phyloP scores from a whole-genome alignment of 2,797 vertebrate genomes.

The Pristis pectinata region DNA sequence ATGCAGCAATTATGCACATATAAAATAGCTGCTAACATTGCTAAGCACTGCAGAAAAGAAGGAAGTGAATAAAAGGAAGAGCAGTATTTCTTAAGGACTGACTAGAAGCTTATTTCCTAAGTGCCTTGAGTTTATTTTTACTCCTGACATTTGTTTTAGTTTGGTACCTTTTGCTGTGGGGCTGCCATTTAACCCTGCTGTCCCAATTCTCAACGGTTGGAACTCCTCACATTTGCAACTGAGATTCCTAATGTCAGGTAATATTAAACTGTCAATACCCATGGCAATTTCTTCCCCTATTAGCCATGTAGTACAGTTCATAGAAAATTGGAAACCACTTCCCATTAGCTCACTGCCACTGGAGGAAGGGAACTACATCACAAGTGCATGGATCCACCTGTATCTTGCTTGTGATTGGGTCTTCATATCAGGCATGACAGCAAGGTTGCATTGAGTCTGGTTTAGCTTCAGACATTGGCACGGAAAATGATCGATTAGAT shows the following conservation, averaged over 20 bases:
- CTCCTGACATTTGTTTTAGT: conserved; percentile 16
- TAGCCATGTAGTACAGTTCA: background rate
- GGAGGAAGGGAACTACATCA: background rate
- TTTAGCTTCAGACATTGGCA: no score
- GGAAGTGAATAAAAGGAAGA: background rate
- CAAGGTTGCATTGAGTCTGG: no score
- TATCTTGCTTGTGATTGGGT: background rate
- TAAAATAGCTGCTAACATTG: background rate
- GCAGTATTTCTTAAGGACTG: background rate
- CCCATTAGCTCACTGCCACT: background rate
- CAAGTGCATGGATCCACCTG: background rate
- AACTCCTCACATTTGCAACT: background rate
- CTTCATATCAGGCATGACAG: no score
- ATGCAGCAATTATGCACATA: conserved; percentile 8
- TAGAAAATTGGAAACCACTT: background rate
- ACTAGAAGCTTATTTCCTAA: conserved; percentile 23
- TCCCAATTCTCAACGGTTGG: background rate
- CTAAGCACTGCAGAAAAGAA: background rate
- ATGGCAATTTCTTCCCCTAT: background rate
- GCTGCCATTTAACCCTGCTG: background rate
- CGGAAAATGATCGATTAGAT: no score
- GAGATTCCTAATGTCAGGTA: no score
- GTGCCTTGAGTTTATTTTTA: background rate
- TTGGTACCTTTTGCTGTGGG: conserved; percentile 1
- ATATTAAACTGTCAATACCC: background rate